phyloP scores from a whole-genome alignment of 23 tunicate genomes.

The Styela plicata region DNA sequence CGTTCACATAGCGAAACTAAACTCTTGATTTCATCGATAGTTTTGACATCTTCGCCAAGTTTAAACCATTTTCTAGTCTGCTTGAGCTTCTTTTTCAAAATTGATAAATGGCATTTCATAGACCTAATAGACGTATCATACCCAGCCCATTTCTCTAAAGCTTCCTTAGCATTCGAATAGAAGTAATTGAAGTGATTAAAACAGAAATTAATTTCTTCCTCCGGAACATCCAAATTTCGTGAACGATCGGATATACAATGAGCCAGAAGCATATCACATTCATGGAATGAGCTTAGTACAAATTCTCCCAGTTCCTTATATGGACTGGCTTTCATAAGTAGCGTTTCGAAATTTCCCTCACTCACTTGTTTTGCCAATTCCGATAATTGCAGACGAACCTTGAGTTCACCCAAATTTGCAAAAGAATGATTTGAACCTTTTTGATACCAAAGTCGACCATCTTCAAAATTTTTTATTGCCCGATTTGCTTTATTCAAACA shows the following conservation, averaged over 20 bases:
- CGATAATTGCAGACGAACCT: constrained; percentile 3
- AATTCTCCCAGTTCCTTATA: constrained; percentile 1
- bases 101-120: constrained; percentile 17
- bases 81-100: neutral
- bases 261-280: constrained; percentile 13
- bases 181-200: constrained; percentile 19
- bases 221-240: constrained; percentile 2
- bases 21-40: neutral
- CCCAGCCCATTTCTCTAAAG: constrained; percentile 20
- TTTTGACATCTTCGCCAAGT: neutral
- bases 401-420: constrained; percentile 16
- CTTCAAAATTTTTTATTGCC: constrained; percentile 9
- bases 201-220: constrained; percentile 6
- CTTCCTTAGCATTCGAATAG: neutral
- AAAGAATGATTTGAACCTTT: constrained; percentile 8
- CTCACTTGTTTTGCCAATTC: constrained; percentile 12
- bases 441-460: constrained; percentile 11
- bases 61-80: neutral
- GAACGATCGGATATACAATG: constrained; percentile 8
- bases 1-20: neutral
- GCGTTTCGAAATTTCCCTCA: neutral
- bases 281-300: constrained; percentile 1
- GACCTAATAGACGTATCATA: constrained; percentile 8
- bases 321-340: neutral
- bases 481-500: neutral